These are phyloP conservation scores for Aphaenogaster rudis DNA, from an alignment of 1,140 invertebrate species.

Conservation along the genomic window DNA sequence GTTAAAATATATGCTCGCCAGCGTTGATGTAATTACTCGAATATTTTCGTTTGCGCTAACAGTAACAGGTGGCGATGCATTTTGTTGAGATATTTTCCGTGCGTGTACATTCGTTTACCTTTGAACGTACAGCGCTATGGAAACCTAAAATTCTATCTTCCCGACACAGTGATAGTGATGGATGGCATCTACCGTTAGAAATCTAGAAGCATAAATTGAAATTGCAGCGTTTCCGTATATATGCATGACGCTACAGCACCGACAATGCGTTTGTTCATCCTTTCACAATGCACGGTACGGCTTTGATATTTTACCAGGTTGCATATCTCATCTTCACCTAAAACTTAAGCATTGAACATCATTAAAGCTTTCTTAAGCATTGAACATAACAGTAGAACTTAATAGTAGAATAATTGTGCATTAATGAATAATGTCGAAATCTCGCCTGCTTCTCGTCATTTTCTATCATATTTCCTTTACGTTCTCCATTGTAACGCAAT, in stretches of 20 bases:
- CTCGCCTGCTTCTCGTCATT: neutral
- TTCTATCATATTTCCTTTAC: neutral
- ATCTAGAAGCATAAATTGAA: slow-evolving; percentile 36
- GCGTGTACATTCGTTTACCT: neutral
- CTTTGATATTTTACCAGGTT: slow-evolving; percentile 18
- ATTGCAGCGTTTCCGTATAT: slow-evolving; percentile 20
- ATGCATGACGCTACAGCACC: neutral
- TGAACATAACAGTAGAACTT: neutral
- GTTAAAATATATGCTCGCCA: neutral
- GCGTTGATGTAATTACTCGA: slow-evolving; percentile 37
- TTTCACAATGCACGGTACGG: neutral
- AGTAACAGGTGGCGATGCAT: slow-evolving; percentile 19
- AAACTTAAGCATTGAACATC: neutral
- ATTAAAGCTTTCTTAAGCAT: no score
- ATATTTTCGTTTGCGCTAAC: slow-evolving; percentile 6
- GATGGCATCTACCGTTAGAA: slow-evolving; percentile 29
- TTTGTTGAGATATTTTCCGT: slow-evolving; percentile 45
- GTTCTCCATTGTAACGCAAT: slow-evolving; percentile 31
- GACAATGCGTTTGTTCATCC: slow-evolving; percentile 6
- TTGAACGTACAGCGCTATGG: neutral
- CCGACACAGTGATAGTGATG: slow-evolving; percentile 20
- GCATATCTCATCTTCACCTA: neutral
- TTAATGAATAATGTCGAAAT: neutral
- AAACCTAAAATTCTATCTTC: slow-evolving; percentile 45
- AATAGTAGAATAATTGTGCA: neutral